A percentile compares a stretch with the other conserved stretches of the same genome.
Conservation (phyloP, 2,888 invertebrate genomes). For the Geotrupes spiniger region DNA sequence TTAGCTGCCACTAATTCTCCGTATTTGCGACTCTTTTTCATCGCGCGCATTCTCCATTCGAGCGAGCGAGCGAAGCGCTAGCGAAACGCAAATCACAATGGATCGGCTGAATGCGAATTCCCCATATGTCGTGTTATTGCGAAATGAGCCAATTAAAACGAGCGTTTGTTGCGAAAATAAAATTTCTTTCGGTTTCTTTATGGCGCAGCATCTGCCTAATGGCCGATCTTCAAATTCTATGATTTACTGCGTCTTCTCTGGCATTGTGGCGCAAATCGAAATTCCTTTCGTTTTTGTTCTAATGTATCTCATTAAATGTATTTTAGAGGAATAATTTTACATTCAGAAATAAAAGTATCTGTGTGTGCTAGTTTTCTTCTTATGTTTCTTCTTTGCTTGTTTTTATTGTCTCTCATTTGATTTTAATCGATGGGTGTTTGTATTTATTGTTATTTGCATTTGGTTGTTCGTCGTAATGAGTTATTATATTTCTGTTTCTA, state of each 20-base stretch:
- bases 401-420: too few relatives aligned
- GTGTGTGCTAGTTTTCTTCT: too few relatives aligned
- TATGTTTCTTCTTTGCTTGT: too few relatives aligned
- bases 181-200: not conserved
- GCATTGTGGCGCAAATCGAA: not conserved
- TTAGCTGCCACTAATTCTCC: constrained; percentile 5
- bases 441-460: too few relatives aligned
- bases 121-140: constrained; percentile 6
- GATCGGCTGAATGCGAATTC: constrained; percentile 17
- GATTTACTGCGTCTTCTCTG: not conserved
- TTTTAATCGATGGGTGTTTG: too few relatives aligned
- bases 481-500: too few relatives aligned
- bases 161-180: not conserved
- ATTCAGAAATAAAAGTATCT: too few relatives aligned
- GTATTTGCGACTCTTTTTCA: constrained; percentile 8
- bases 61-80: constrained; percentile 16
- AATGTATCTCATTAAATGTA: not conserved
- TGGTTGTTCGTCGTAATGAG: too few relatives aligned
- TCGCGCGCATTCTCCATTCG: constrained; percentile 5
- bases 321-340: too few relatives aligned
- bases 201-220: constrained; percentile 2
- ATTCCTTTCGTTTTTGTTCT: constrained; percentile 2
- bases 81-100: constrained; percentile 16
- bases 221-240: not conserved
- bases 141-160: not conserved